These are phyloP conservation scores for Acyrthosiphon pisum DNA, from an alignment of 1,140 invertebrate species.

Conservation along the genomic window DNA sequence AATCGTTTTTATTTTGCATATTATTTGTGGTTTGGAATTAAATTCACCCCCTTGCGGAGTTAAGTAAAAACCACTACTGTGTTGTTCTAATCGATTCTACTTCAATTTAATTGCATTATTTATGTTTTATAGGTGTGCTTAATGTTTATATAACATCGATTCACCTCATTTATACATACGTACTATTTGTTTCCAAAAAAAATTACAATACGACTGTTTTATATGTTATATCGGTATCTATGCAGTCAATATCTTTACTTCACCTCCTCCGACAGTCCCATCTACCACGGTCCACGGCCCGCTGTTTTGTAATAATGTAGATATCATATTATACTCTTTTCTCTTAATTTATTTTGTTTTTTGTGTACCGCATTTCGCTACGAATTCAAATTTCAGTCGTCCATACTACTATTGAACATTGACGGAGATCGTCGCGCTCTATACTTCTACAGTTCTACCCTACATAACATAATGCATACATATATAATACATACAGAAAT, in stretches of 20 bases:
- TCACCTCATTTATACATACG: background rate
- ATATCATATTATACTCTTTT: background rate
- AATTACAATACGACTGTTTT: background rate
- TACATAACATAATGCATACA: background rate
- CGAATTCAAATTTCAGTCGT: background rate
- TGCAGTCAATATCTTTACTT: background rate
- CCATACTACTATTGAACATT: background rate
- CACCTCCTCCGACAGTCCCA: background rate
- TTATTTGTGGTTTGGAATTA: no score
- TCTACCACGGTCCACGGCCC: background rate
- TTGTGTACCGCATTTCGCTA: background rate
- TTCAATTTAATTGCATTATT: background rate
- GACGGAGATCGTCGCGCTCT: background rate
- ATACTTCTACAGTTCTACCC: background rate
- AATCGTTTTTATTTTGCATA: no score
- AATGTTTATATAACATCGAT: background rate
- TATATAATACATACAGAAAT: background rate
- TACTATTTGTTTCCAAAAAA: background rate
- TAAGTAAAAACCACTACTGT: background rate
- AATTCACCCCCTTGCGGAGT: background rate
- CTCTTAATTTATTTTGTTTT: background rate
- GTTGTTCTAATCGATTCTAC: background rate
- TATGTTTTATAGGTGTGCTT: background rate
- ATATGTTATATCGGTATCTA: background rate
- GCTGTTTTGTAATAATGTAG: background rate